Percentiles rank a stretch among this genome's conserved stretches.
These are phyloP conservation scores for Drosophila arawakana DNA, from an alignment of 1,140 invertebrate genomes.

Conservation along the genomic window DNA sequence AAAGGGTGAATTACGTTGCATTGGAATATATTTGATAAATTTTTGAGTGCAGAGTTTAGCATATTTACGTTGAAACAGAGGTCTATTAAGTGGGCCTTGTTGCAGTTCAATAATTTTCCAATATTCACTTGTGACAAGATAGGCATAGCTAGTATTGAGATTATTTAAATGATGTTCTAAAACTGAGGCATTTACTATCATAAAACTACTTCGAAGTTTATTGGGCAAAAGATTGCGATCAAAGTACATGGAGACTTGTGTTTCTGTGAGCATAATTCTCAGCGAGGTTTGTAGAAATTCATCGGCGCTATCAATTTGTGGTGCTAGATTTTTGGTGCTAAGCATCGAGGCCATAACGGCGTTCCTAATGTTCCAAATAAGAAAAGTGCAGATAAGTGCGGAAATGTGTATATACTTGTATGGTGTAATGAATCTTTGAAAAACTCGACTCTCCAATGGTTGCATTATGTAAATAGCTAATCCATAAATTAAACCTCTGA, in stretches of 20 bases:
- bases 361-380: slow-evolving; percentile 43
- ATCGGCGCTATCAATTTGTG: slow-evolving; percentile 39
- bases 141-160: slow-evolving; percentile 60
- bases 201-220: slow-evolving; percentile 28
- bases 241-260: slow-evolving; percentile 59
- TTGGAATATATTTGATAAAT: slow-evolving; percentile 25
- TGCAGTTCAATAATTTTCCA: slow-evolving; percentile 34
- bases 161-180: slow-evolving; percentile 36
- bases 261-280: slow-evolving; percentile 49
- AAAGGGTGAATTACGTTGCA: slow-evolving; percentile 38
- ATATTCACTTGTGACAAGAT: slow-evolving; percentile 25
- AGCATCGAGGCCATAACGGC: slow-evolving; percentile 39
- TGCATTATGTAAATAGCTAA: slow-evolving; percentile 30
- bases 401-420: slow-evolving; percentile 56
- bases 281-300: slow-evolving; percentile 53
- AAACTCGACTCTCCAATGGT: slow-evolving; percentile 21
- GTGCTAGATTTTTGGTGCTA: slow-evolving; percentile 25
- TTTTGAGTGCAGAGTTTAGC: slow-evolving; percentile 42
- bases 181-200: slow-evolving; percentile 50
- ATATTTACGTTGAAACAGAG: slow-evolving; percentile 9
- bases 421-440: slow-evolving; percentile 4
- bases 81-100: slow-evolving; percentile 19
- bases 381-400: slow-evolving; percentile 27
- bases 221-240: slow-evolving; percentile 20
- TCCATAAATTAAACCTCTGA: slow-evolving; percentile 24